Conservation (phyloP, 2,888 invertebrate genomes). For the Teleogryllus oceanicus region DNA sequence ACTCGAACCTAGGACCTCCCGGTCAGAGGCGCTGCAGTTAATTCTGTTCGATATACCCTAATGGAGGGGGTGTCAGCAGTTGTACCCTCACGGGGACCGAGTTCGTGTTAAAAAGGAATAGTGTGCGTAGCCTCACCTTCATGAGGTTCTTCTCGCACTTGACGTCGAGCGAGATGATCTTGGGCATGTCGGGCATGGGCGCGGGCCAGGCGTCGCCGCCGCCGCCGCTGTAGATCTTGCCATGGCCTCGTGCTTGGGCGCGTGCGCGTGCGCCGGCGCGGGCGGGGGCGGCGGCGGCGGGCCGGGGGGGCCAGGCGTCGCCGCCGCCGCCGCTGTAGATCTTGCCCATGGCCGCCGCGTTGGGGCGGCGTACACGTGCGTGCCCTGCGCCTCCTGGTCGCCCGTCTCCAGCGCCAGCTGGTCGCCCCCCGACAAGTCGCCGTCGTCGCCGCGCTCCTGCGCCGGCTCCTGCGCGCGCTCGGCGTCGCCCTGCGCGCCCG, state of each 20-base stretch:
- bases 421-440: conserved; percentile 59
- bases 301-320: no score
- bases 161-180: conserved; percentile 86
- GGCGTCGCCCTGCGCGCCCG: conserved; percentile 23
- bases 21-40: no score
- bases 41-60: no score
- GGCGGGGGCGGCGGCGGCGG: conserved; percentile 57
- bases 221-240: conserved; percentile 52
- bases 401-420: conserved; percentile 70
- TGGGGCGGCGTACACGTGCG: conserved; percentile 55
- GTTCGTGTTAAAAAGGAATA: no score
- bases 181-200: conserved; percentile 85
- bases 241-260: conserved; percentile 58
- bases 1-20: no score
- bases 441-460: conserved; percentile 53
- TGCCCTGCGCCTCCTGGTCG: conserved; percentile 55
- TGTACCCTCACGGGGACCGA: no score
- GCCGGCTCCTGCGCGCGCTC: conserved; percentile 50
- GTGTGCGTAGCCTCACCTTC: conserved; percentile 52
- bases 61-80: no score
- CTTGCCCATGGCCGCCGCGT: no score
- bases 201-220: conserved; percentile 80
- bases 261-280: conserved; percentile 46
- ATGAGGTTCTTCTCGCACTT: conserved; percentile 92
- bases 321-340: no score